Evolutionary conservation across 2,888 invertebrate genomes (phyloP).

Genomic region (Eilema caniola): DNA sequence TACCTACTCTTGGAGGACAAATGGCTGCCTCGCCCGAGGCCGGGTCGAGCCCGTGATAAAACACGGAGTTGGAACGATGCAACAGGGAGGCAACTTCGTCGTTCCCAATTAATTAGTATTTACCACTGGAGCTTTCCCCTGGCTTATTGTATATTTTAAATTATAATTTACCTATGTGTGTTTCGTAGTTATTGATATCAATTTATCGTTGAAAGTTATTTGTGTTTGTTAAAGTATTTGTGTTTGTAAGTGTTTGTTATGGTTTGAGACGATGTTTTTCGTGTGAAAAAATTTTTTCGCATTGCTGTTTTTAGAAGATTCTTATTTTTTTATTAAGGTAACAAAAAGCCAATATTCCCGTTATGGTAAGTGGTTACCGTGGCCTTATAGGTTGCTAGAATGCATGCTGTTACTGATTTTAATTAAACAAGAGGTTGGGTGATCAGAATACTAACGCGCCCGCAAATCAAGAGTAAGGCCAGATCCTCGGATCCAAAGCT

Average conservation of each 20-base stretch:
- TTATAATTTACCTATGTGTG: constrained; percentile 8
- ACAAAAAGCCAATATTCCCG: no score
- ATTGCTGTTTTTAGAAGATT: no score
- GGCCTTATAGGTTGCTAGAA: no score
- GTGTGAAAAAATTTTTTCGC: no score
- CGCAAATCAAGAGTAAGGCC: no score
- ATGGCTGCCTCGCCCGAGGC: constrained; percentile 39
- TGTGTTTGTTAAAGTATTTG: background rate
- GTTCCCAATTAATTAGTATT: constrained; percentile 62
- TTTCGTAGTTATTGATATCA: background rate
- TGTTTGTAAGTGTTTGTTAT: background rate
- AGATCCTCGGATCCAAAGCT: no score
- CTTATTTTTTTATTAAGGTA: no score
- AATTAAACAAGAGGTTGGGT: no score
- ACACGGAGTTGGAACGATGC: constrained; percentile 53
- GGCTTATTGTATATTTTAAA: constrained; percentile 39
- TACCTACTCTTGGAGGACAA: constrained; percentile 33
- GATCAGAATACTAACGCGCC: no score
- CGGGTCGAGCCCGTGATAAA: constrained; percentile 45
- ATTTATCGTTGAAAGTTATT: background rate
- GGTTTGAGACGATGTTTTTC: background rate
- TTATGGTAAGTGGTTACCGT: no score
- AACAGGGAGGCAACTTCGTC: constrained; percentile 56
- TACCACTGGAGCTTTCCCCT: constrained; percentile 42
- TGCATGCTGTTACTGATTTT: no score